Evolutionary conservation across 2,888 invertebrate species (phyloP), one percentile per base, ranked within the genome.

Genomic region (Invenusta paracnida): DNA sequence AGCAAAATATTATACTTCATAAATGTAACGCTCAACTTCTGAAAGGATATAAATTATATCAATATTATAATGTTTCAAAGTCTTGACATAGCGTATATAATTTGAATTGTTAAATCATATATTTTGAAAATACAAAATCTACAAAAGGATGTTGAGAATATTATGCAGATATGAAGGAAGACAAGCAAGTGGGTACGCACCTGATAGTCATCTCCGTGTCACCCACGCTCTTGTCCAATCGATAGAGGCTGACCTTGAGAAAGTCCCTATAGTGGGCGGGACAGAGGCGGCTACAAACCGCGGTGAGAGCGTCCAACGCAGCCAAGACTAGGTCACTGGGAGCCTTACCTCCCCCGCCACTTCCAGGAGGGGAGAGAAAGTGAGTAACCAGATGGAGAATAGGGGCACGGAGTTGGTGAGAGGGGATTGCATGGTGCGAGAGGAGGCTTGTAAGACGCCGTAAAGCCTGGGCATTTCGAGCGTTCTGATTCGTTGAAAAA

Each of bases 391-490:
- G 48, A 11, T 5, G 48, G 5, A 48, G 48, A 17, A 48, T 48
- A 48, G 48, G 48, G 48, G 48, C 5, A 17, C 48, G 48, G 11
- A 48, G 48, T 48, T 48, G 48, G 17, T 48, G 48, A 5, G 48
- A 48, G 17, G 48, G 48, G 11, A 48, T 11, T 11, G 48, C 17
- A 17, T 48, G 48, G 17, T 5, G 17, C 11, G 5, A 11, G 11
- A 48, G 48, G 5, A 48, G 48, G 17, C 11, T 11, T 17, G 5
- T 48, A 17, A 48, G 48, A 11, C 48, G 48, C 5, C 48, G 48
- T 48, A 48, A 17, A 48, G 48, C 48, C 17, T 48, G 48, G 17
- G 48, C 48, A 85, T n/a, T 85, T 17, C 30, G 85, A 28, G 11
- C 30, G 17, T 31, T 67, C 85, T 17, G 25, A 29, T 27, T n/a